These are phyloP conservation scores for Drosophila ficusphila DNA, from an alignment of 1,140 invertebrate species.

Conservation along the genomic window DNA sequence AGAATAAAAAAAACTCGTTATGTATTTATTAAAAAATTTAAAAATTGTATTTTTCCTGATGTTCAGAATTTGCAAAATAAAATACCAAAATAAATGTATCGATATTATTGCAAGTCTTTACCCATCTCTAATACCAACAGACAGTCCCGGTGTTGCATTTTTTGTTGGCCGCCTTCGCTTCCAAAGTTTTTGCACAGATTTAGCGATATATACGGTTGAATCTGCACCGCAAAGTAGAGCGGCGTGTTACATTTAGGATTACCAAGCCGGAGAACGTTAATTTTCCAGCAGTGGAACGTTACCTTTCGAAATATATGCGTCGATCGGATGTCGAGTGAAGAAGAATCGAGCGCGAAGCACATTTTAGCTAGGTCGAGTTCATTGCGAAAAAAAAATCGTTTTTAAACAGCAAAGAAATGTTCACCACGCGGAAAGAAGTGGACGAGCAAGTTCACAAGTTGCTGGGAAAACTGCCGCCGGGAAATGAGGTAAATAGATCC, in stretches of 20 bases:
- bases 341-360: slow-evolving; percentile 27
- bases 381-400: slow-evolving; percentile 1
- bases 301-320: slow-evolving; percentile 3
- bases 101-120: no score
- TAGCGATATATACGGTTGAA: slow-evolving; percentile 15
- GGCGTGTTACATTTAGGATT: background rate
- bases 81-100: no score
- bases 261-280: background rate
- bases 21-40: background rate
- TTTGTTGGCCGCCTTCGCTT: slow-evolving; percentile 8
- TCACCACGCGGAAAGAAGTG: slow-evolving; percentile 54
- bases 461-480: slow-evolving; percentile 44
- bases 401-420: slow-evolving; percentile 21
- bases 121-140: no score
- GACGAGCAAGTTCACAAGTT: slow-evolving; percentile 65
- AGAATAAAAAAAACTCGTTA: slow-evolving; percentile 3
- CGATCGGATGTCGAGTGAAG: slow-evolving; percentile 16
- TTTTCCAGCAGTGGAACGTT: background rate
- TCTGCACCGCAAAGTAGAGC: background rate
- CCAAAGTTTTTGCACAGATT: slow-evolving; percentile 8
- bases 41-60: background rate
- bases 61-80: no score
- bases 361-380: slow-evolving; percentile 30
- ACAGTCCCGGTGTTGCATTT: slow-evolving; percentile 23
- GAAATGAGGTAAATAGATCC: slow-evolving; percentile 45